Evolutionary conservation across 23 tunicate genomes (phyloP).

Genomic region (Trididemnum nubilum): DNA sequence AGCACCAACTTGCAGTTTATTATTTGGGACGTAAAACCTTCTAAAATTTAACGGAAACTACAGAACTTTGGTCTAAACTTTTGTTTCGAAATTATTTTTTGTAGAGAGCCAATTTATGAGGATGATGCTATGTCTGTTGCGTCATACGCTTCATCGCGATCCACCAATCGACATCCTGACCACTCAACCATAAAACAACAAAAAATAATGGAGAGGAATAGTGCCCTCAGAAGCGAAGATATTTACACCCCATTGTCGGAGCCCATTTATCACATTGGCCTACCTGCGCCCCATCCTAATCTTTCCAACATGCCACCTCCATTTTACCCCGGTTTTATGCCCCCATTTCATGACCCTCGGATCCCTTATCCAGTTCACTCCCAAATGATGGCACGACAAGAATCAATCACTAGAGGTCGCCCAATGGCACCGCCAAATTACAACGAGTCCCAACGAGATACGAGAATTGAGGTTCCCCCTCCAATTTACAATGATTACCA

Average conservation of each 20-base stretch:
- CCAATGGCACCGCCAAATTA: slow-evolving; percentile 4
- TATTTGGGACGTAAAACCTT: too few relatives aligned
- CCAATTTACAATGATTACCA: slow-evolving; percentile 27
- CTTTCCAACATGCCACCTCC: background rate
- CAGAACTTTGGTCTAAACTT: background rate
- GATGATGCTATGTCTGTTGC: slow-evolving; percentile 55
- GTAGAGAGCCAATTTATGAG: slow-evolving; percentile 66
- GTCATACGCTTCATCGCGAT: slow-evolving; percentile 55
- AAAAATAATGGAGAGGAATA: slow-evolving; percentile 43
- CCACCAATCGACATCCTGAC: slow-evolving; percentile 60
- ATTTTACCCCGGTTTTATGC: background rate
- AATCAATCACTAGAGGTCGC: background rate
- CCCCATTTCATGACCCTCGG: slow-evolving; percentile 14
- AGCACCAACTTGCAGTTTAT: too few relatives aligned
- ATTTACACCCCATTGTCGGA: slow-evolving; percentile 26
- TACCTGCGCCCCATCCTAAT: background rate
- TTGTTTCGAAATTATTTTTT: background rate
- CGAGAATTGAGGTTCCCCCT: background rate
- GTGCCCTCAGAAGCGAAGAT: background rate
- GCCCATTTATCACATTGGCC: slow-evolving; percentile 16
- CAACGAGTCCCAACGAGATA: slow-evolving; percentile 2
- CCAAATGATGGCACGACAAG: slow-evolving; percentile 5
- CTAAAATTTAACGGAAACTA: too few relatives aligned
- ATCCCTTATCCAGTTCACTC: background rate
- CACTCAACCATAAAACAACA: slow-evolving; percentile 43